A percentile compares a stretch with the other conserved stretches of the same genome.
Evolutionary conservation across 2,888 invertebrate species (phyloP).

Genomic region (Drosophila nr. perissopoda): DNA sequence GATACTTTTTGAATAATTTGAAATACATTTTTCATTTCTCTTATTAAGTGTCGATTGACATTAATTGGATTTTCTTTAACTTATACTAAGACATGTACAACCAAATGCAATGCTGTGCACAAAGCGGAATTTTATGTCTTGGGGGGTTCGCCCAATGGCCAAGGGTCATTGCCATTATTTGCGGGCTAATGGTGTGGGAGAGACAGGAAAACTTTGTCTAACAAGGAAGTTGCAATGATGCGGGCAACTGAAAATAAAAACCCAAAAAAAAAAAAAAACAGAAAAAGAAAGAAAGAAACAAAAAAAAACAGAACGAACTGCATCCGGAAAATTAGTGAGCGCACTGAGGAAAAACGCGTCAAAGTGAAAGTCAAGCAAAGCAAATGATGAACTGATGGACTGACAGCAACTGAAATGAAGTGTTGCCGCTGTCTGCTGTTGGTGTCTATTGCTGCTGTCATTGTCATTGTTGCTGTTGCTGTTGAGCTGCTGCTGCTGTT

Average conservation of each 20-base stretch:
- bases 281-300: slow-evolving; percentile 16
- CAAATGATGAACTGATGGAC: slow-evolving; percentile 57
- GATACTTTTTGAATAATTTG: not conserved
- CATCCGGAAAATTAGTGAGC: slow-evolving; percentile 75
- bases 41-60: not conserved
- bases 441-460: not conserved
- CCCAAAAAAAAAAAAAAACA: slow-evolving; percentile 9
- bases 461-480: not conserved
- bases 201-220: slow-evolving; percentile 25
- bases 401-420: slow-evolving; percentile 47
- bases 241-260: slow-evolving; percentile 50
- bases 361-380: slow-evolving; percentile 65
- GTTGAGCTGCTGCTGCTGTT: not conserved
- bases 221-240: slow-evolving; percentile 71
- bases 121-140: slow-evolving; percentile 2
- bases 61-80: not conserved
- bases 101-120: not conserved
- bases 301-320: slow-evolving; percentile 55
- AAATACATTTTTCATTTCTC: not conserved
- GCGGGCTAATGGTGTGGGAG: not conserved
- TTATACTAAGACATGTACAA: accelerated
- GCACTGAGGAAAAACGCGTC: slow-evolving; percentile 62
- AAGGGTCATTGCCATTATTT: slow-evolving; percentile 60
- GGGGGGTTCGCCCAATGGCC: not conserved
- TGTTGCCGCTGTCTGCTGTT: slow-evolving; percentile 15